Evolutionary conservation across 2,113 vertebrate genomes (phyloP), one percentile per base, ranked within the genome.

Genomic region (Pseudois nayaur): DNA sequence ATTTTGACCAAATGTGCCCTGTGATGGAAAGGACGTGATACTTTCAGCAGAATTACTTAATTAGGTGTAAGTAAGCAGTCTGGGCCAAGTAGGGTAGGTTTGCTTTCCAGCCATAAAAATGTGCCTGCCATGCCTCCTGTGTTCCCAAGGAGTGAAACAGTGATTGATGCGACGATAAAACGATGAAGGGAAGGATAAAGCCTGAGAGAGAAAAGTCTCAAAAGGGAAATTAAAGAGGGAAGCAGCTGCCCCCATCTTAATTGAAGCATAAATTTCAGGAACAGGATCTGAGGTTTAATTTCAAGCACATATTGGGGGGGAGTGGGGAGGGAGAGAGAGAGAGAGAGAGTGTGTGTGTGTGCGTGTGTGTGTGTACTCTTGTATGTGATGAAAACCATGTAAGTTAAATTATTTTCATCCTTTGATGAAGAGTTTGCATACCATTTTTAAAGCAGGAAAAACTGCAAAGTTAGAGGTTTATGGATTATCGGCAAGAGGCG

Each of bases 221-320:
- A 84, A 97, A 98, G 91, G 96, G 71, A 98, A 98, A 98, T 95
- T 93, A 98, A 98, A 10, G 91, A 97, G 1, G 3, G 60, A 92
- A 97, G 93, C 98, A 98, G 71, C 95, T 89, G 95, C 81, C 97
- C 89, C 0, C 2, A 59, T 98, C 97, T 98, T 98, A 98, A 98
- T 94, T 98, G 98, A 98, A 98, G 96, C 97, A 98, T 98, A 98
- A 97, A 98, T 99, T 98, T 98, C 25, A 98, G 83, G 60, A 98
- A 96, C 29, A 92, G 86, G 52, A 97, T 97, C 87, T 95, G 96
- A 98, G 96, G 87, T 97, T 98, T 98, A 81, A 97, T 98, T 97
- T 98, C 84, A 98, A 96, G n/a, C 92, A 95, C 93, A 96, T 12
- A 84, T 0, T 3, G 90, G 90, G 17, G 40, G 40, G 19, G 3